Evolutionary conservation across 2,797 vertebrate genomes (phyloP).

Genomic region (Lepilemur septentrionalis): DNA sequence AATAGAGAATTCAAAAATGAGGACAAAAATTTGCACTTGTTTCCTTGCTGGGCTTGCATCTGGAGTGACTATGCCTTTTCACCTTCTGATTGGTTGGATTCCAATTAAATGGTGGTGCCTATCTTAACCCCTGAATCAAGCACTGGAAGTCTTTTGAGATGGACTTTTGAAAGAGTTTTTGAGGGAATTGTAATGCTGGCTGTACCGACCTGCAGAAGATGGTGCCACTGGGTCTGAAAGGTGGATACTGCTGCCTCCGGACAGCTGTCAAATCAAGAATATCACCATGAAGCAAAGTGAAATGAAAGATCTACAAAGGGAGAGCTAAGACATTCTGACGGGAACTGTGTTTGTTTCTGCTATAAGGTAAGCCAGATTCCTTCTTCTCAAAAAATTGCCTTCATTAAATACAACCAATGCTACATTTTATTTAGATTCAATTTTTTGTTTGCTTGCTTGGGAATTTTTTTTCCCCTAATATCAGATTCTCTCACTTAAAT

Average conservation of each 20-base stretch:
- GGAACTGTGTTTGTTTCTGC: not conserved
- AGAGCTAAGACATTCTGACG: not conserved
- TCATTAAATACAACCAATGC: not conserved
- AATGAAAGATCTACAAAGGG: not conserved
- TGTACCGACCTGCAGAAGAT: conserved; percentile 89
- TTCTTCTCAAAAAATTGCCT: conserved; percentile 2
- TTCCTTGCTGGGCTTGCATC: conserved; percentile 72
- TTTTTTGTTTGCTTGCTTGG: conserved; percentile 18
- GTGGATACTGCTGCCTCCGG: conserved; percentile 83
- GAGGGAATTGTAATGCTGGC: conserved; percentile 66
- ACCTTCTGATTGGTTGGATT: conserved; percentile 80
- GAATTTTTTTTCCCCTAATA: not conserved
- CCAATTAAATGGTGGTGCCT: conserved; percentile 76
- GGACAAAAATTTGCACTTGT: conserved; percentile 40
- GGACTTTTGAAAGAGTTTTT: conserved; percentile 51
- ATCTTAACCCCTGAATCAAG: conserved; percentile 58
- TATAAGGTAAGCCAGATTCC: conserved; percentile 76
- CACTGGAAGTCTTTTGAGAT: conserved; percentile 38
- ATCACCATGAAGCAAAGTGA: conserved; percentile 48
- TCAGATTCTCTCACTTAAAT: conserved; percentile 19
- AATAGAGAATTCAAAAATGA: not conserved
- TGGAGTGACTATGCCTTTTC: conserved; percentile 70
- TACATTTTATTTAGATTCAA: conserved; percentile 1
- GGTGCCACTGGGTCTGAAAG: conserved; percentile 84
- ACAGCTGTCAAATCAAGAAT: conserved; percentile 84